phyloP scores from a whole-genome alignment of 2,888 invertebrate genomes.

The Apotomis turbidana region DNA sequence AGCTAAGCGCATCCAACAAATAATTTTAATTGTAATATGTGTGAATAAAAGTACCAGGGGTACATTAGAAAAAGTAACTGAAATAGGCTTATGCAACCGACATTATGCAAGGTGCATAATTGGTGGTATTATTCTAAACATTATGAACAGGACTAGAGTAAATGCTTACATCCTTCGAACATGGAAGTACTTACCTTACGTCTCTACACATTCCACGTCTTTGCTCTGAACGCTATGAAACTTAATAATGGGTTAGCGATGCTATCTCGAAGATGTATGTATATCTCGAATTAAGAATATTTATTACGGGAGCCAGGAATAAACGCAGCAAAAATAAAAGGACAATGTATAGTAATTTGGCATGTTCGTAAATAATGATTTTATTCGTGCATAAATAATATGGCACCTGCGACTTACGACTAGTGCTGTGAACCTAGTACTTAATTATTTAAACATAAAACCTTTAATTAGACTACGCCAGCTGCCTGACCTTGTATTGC shows the following conservation, averaged over 20 bases:
- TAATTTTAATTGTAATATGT: too few species aligned
- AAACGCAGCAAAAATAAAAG: constrained; percentile 45
- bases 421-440: constrained; percentile 64
- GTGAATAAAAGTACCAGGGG: too few species aligned
- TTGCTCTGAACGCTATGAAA: constrained; percentile 25
- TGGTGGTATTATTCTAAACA: neutral
- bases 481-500: constrained; percentile 77
- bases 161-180: too few species aligned
- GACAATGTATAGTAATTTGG: constrained; percentile 67
- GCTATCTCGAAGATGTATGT: constrained; percentile 38
- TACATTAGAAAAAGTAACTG: too few species aligned
- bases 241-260: constrained; percentile 33
- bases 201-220: constrained; percentile 14
- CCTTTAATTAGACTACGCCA: constrained; percentile 78
- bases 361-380: constrained; percentile 77
- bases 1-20: too few species aligned
- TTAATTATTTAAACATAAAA: constrained; percentile 83
- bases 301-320: constrained; percentile 49
- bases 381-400: constrained; percentile 73
- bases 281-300: constrained; percentile 46
- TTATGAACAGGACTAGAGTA: neutral
- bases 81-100: too few species aligned
- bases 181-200: constrained; percentile 24
- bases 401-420: constrained; percentile 63
- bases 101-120: neutral